Evolutionary conservation across 2,113 vertebrate species (phyloP).

Genomic region (Catagonus wagneri): DNA sequence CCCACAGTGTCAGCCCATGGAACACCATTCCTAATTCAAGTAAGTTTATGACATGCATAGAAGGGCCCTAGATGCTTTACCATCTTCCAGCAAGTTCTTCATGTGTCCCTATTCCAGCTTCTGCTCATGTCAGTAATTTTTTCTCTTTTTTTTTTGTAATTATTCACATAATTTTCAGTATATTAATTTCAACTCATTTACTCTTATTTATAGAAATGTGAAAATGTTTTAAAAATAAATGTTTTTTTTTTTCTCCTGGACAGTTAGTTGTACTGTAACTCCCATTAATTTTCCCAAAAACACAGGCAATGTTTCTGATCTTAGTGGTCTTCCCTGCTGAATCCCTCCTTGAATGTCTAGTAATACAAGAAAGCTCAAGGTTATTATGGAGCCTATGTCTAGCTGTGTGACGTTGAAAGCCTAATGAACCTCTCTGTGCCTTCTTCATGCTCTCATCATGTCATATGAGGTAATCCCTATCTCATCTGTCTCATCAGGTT

Average conservation of each 20-base stretch:
- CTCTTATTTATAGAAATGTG: background rate
- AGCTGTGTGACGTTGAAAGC: background rate
- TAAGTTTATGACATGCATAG: background rate
- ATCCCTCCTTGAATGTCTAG: background rate
- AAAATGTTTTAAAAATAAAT: too few species aligned
- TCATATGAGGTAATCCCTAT: background rate
- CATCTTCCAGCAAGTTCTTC: background rate
- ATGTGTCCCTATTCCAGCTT: background rate
- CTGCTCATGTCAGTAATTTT: background rate
- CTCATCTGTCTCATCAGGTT: background rate
- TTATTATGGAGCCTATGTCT: background rate
- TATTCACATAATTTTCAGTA: background rate
- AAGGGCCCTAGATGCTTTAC: background rate
- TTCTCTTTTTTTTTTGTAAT: conserved; percentile 22
- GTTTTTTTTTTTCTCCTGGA: conserved; percentile 12
- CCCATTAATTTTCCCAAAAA: background rate
- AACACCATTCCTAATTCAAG: background rate
- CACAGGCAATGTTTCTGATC: background rate
- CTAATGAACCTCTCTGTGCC: background rate
- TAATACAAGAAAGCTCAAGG: background rate
- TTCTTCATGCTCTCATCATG: background rate
- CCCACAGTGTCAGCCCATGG: background rate
- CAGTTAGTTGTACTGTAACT: conserved; percentile 9
- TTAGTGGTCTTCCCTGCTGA: background rate
- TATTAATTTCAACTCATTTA: conserved; percentile 56